Percentiles rank a stretch among this genome's conserved stretches.
phyloP scores from a whole-genome alignment of 2,888 invertebrate species.

The Sinohyriopsis cumingii region DNA sequence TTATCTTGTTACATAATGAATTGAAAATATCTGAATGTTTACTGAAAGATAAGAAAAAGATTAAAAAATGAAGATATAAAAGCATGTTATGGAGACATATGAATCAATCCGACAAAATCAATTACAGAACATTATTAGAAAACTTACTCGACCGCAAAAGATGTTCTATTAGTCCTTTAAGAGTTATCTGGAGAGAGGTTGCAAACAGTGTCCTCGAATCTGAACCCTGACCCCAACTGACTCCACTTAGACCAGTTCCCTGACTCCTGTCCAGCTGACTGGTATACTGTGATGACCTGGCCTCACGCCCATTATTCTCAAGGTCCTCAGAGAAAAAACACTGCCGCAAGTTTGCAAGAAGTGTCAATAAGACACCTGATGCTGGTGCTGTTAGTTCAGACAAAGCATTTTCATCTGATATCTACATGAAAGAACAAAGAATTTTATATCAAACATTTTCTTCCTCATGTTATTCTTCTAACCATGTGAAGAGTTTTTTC shows the following conservation, averaged over 20 bases:
- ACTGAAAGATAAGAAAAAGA: too few species aligned
- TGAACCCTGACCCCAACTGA: slow-evolving; percentile 47
- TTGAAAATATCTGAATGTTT: too few species aligned
- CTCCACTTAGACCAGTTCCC: slow-evolving; percentile 18
- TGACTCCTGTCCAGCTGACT: slow-evolving; percentile 75
- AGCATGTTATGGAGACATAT: too few species aligned
- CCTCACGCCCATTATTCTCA: slow-evolving; percentile 21
- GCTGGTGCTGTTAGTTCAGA: slow-evolving; percentile 85
- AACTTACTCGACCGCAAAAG: slow-evolving; percentile 82
- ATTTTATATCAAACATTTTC: too few species aligned
- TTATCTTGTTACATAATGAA: too few species aligned
- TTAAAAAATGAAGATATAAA: too few species aligned
- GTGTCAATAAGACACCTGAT: slow-evolving; percentile 85
- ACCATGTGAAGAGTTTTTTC: too few species aligned
- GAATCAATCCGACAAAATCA: not conserved
- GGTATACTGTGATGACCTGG: slow-evolving; percentile 69
- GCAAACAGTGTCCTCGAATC: slow-evolving; percentile 65
- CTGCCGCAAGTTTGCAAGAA: slow-evolving; percentile 83
- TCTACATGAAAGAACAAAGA: slow-evolving; percentile 15
- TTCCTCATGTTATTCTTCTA: too few species aligned
- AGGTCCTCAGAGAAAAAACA: slow-evolving; percentile 60
- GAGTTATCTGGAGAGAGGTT: slow-evolving; percentile 70
- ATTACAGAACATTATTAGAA: not conserved
- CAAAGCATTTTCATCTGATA: slow-evolving; percentile 77
- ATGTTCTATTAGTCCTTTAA: slow-evolving; percentile 86